These are phyloP conservation scores for Hermaeophaga mercurialis DNA, from an alignment of 2,888 invertebrate genomes.

Conservation along the genomic window DNA sequence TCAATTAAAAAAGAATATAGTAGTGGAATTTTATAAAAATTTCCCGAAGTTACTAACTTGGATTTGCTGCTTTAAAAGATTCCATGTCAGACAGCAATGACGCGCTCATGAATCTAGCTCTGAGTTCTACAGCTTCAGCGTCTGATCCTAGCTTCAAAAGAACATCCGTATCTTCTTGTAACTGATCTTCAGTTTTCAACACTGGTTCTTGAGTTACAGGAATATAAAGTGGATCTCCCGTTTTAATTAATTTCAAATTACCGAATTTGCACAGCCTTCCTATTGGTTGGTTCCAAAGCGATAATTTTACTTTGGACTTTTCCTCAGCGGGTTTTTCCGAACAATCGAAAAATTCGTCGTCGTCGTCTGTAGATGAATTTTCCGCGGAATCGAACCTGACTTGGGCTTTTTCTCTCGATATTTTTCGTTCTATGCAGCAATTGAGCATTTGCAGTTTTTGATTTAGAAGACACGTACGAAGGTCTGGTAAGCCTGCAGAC, in stretches of 20 bases:
- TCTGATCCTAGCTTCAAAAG: slow-evolving; percentile 87
- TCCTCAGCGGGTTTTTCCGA: slow-evolving; percentile 58
- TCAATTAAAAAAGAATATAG: too few relatives aligned
- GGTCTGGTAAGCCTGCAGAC: slow-evolving; percentile 82
- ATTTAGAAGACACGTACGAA: slow-evolving; percentile 87
- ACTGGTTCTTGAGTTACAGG: slow-evolving; percentile 90
- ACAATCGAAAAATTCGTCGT: slow-evolving; percentile 86
- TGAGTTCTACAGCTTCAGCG: slow-evolving; percentile 79
- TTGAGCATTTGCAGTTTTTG: slow-evolving; percentile 90
- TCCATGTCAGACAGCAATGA: slow-evolving; percentile 97
- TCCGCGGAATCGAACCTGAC: slow-evolving; percentile 56
- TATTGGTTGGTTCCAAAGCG: slow-evolving; percentile 63
- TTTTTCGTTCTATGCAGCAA: slow-evolving; percentile 73
- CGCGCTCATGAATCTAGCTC: slow-evolving; percentile 94
- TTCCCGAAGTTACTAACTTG: slow-evolving; percentile 71
- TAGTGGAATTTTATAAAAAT: too few relatives aligned
- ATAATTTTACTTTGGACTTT: slow-evolving; percentile 53
- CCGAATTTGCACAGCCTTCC: slow-evolving; percentile 69
- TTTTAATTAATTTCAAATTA: slow-evolving; percentile 68
- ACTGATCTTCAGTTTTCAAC: slow-evolving; percentile 96
- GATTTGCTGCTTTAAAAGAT: slow-evolving; percentile 98
- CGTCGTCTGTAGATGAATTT: slow-evolving; percentile 61
- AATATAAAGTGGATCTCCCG: slow-evolving; percentile 75
- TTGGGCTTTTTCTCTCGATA: slow-evolving; percentile 59
- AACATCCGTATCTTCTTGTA: slow-evolving; percentile 89